Evolutionary conservation across 2,797 vertebrate species (phyloP), one percentile per base, ranked within the genome.

Genomic region (Hippopotamyrus pictus): DNA sequence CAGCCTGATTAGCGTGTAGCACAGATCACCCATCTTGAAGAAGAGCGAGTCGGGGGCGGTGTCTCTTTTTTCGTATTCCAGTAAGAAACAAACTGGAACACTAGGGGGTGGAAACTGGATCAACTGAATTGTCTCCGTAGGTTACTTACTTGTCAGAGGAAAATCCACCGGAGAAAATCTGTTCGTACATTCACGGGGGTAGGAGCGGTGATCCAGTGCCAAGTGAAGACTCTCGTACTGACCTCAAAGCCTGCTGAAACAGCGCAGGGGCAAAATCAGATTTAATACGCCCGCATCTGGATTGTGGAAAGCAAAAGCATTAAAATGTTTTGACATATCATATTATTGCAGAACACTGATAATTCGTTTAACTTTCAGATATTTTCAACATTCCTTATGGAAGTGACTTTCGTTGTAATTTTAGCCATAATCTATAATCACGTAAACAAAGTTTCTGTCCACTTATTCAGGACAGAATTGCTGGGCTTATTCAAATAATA

Each of bases 71-170:
- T 41, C 14, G 17, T 79, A 12, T 33, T 37, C 8, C 17, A 44
- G 37, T 79, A 79, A 79, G 17, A 37, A 37, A 8, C 5, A 17
- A 79, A 41, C 33, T 76, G 69, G 33, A 79, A 79, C 33, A 41
- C 12, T 79, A 79, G 33, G 73, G 17, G 37, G 1, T 79, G 73
- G 73, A 79, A 79, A 37, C 73, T 79, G 37, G 17, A 41, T n/a
- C 33, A 11, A 14, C n/a, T 41, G 3, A 22, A 29, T 51, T 44
- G 50, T 22, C 33, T 29, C 62, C 11, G 12, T 51, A 51, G 50
- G 50, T 3, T 41, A 76, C 89, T 84, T 57, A 88, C 89, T 85
- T 88, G 51, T 57, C 19, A 3, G 44, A 79, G 87, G 87, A 25
- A 33, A 19, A 25, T 65, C 87, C 54, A 48, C 29, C 5, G 1